These are phyloP conservation scores for Sebastes miniatus DNA, from an alignment of 2,797 vertebrate species.

Conservation along the genomic window DNA sequence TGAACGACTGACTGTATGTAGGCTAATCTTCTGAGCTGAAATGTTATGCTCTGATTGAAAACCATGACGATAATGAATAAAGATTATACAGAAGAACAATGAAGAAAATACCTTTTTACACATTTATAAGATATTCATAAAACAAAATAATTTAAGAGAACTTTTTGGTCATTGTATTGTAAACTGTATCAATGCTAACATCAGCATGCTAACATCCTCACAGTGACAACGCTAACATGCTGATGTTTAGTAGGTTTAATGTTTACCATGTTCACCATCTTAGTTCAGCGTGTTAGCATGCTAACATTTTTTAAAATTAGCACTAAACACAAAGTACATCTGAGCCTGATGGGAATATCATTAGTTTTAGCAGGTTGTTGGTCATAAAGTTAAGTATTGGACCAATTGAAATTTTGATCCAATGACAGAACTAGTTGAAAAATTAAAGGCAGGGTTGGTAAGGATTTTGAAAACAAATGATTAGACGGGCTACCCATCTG, in stretches of 20 bases:
- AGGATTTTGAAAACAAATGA: too few relatives aligned
- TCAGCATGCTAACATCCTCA: background rate
- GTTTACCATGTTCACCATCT: background rate
- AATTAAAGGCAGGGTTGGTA: too few relatives aligned
- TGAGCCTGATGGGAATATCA: background rate
- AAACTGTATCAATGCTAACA: background rate
- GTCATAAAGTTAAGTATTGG: background rate
- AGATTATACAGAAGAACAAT: background rate
- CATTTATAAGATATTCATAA: background rate
- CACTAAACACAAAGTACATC: background rate
- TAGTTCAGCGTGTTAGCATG: background rate
- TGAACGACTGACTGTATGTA: background rate
- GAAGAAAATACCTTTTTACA: background rate
- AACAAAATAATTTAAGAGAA: background rate
- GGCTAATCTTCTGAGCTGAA: background rate
- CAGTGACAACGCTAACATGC: background rate
- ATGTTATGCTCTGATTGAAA: background rate
- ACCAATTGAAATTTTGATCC: background rate
- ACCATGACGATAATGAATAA: background rate
- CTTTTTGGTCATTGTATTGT: background rate
- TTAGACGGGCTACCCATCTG: too few relatives aligned
- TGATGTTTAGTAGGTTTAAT: too few relatives aligned
- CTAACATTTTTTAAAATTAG: background rate
- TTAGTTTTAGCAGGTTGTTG: background rate
- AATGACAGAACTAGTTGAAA: background rate